phyloP scores from a whole-genome alignment of 2,888 invertebrate genomes.

The Pristionchus exspectatus region DNA sequence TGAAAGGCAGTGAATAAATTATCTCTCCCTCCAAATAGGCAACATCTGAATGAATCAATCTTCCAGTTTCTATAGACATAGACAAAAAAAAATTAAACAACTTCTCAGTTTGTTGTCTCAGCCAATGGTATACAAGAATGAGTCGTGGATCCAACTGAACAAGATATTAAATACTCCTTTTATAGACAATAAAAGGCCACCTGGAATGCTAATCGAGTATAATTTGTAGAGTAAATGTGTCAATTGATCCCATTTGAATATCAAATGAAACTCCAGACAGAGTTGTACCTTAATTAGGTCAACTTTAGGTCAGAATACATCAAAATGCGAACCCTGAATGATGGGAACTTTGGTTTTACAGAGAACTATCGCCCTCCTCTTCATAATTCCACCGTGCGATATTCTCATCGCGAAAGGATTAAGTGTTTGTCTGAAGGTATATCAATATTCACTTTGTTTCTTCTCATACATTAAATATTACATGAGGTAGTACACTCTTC shows the following conservation, averaged over 20 bases:
- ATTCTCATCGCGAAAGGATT: neutral
- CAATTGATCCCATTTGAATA: constrained; percentile 20
- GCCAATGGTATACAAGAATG: constrained; percentile 27
- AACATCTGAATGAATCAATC: neutral
- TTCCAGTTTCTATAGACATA: neutral
- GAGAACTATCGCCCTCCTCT: neutral
- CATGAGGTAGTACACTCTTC: neutral
- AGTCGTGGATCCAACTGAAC: constrained; percentile 43
- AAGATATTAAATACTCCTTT: neutral
- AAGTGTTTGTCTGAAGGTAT: neutral
- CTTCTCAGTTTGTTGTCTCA: neutral
- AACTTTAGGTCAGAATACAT: neutral
- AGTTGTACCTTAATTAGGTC: constrained; percentile 8
- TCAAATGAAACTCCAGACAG: constrained; percentile 13
- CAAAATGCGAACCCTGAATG: neutral
- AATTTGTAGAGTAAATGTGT: neutral
- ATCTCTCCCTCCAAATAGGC: neutral
- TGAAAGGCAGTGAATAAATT: constrained; percentile 45
- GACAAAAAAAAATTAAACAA: neutral
- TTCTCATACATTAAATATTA: neutral
- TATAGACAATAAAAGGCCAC: neutral
- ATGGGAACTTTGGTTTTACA: neutral
- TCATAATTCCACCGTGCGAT: neutral
- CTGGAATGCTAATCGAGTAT: neutral
- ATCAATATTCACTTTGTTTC: neutral